These are phyloP conservation scores for Tylochromis polylepis DNA, from an alignment of 2,113 vertebrate genomes.

Conservation along the genomic window DNA sequence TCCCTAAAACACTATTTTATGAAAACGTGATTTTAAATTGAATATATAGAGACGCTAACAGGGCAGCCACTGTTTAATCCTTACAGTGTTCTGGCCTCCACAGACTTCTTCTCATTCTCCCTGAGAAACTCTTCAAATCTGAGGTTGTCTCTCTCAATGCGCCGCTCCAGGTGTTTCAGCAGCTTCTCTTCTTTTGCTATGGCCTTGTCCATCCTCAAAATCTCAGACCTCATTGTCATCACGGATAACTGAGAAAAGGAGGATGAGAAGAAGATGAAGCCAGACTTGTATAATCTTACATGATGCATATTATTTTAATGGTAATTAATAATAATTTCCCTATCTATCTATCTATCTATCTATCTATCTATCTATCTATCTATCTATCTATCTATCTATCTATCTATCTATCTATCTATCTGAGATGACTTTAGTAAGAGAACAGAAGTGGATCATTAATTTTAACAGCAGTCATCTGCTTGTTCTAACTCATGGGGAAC, in stretches of 20 bases:
- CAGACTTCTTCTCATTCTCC: conserved; percentile 78
- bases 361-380: no score
- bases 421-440: not conserved
- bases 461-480: not conserved
- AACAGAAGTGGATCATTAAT: not conserved
- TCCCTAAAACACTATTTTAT: not conserved
- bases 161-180: conserved; percentile 72
- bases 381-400: no score
- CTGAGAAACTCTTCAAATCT: conserved; percentile 82
- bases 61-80: not conserved
- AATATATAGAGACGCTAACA: not conserved
- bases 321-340: not conserved
- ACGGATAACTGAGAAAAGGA: conserved; percentile 74
- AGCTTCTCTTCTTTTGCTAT: conserved; percentile 69
- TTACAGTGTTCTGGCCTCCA: conserved; percentile 82
- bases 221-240: conserved; percentile 76
- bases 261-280: not conserved
- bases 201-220: conserved; percentile 76
- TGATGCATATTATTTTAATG: not conserved
- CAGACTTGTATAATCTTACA: not conserved
- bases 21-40: not conserved
- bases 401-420: not conserved
- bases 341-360: not conserved
- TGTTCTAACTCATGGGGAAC: not conserved
- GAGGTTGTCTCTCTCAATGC: conserved; percentile 74